These are phyloP conservation scores for Castor canadensis DNA, from an alignment of 2,113 vertebrate genomes.

Conservation along the genomic window DNA sequence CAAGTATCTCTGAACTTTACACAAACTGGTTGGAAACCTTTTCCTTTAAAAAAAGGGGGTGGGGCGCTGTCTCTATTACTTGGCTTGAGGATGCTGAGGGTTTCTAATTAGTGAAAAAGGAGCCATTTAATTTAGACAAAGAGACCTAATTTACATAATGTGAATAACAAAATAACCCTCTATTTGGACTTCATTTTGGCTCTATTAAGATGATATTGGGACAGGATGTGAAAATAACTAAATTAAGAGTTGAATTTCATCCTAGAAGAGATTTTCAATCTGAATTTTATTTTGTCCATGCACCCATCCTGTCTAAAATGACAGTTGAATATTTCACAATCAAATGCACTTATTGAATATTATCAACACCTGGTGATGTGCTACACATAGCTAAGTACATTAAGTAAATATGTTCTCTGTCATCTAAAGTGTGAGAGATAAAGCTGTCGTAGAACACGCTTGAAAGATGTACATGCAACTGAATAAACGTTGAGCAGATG, in stretches of 20 bases:
- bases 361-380: slow-evolving; percentile 34
- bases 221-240: neutral
- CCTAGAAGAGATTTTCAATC: slow-evolving; percentile 1
- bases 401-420: slow-evolving; percentile 58
- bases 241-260: slow-evolving; percentile 12
- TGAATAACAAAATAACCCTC: neutral
- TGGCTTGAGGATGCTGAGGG: neutral
- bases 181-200: slow-evolving; percentile 28
- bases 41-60: neutral
- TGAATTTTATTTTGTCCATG: slow-evolving; percentile 18
- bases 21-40: neutral
- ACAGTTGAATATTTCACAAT: slow-evolving; percentile 6
- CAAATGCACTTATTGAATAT: slow-evolving; percentile 20
- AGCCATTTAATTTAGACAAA: slow-evolving; percentile 26
- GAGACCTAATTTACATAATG: neutral
- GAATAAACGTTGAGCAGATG: slow-evolving; percentile 62
- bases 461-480: slow-evolving; percentile 60
- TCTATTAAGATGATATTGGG: neutral
- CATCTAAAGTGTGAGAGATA: slow-evolving; percentile 59
- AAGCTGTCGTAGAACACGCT: neutral
- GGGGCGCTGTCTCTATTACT: neutral
- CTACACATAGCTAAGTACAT: slow-evolving; percentile 4
- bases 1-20: slow-evolving; percentile 6
- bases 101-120: slow-evolving; percentile 26
- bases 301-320: neutral